Evolutionary conservation across 2,113 vertebrate species (phyloP).

Genomic region (Gallinago paraguaiae): DNA sequence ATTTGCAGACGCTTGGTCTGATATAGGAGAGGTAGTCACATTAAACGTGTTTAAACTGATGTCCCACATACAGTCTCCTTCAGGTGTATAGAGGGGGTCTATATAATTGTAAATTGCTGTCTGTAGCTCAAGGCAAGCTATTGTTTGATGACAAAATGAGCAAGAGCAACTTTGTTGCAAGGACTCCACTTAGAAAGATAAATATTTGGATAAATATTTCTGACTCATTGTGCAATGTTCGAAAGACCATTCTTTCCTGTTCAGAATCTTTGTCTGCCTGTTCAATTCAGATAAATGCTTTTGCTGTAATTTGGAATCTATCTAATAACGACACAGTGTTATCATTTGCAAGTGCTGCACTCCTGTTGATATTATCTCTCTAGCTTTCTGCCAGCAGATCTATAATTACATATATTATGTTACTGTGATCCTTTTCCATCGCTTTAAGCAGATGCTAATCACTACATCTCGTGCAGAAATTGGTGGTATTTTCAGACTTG

Average conservation of each 20-base stretch:
- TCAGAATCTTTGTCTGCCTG: slow-evolving; percentile 40
- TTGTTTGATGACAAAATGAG: background rate
- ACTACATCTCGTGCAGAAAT: background rate
- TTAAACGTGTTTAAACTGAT: background rate
- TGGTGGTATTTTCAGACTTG: background rate
- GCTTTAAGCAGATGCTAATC: background rate
- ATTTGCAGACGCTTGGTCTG: background rate
- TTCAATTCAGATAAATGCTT: slow-evolving; percentile 68
- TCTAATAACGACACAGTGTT: slow-evolving; percentile 42
- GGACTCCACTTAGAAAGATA: background rate
- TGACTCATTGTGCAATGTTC: background rate
- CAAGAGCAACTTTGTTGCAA: background rate
- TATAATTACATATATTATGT: background rate
- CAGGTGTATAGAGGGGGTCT: background rate
- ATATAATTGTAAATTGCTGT: background rate
- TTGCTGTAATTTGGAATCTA: slow-evolving; percentile 28
- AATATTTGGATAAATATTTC: background rate
- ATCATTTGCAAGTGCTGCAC: background rate
- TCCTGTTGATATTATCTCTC: background rate
- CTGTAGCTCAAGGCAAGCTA: background rate
- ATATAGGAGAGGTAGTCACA: background rate
- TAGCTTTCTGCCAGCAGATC: slow-evolving; percentile 7
- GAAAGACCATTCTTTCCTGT: slow-evolving; percentile 41
- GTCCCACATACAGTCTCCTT: background rate
- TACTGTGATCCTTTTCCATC: background rate